Evolutionary conservation across 2,113 vertebrate species (phyloP).

Genomic region (Alexandromys fortis): DNA sequence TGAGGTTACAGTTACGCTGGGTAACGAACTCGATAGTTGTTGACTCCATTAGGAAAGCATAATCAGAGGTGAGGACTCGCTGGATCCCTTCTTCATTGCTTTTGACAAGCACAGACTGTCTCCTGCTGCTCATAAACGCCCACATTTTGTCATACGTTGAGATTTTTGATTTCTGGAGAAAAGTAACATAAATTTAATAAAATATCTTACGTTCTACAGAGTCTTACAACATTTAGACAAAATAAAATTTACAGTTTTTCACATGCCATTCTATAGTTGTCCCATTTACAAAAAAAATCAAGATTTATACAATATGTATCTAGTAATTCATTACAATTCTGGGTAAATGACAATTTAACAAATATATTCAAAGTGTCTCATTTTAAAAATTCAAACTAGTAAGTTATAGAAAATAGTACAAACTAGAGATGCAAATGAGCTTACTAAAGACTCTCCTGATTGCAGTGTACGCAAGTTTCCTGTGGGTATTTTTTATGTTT

Average conservation of each 20-base stretch:
- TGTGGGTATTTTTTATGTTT: conserved; percentile 39
- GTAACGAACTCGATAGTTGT: conserved; percentile 98
- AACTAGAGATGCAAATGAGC: not conserved
- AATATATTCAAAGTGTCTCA: not conserved
- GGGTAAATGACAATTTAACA: not conserved
- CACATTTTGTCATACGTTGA: conserved; percentile 99
- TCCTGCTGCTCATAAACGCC: conserved; percentile 99
- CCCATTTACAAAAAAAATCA: not conserved
- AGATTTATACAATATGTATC: not conserved
- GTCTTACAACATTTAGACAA: not conserved
- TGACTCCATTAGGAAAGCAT: conserved; percentile 99
- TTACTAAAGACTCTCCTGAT: not conserved
- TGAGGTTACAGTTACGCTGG: conserved; percentile 98
- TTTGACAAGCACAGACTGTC: conserved; percentile 97
- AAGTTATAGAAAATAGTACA: not conserved
- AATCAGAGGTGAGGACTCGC: conserved; percentile 97
- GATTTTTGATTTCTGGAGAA: conserved; percentile 97
- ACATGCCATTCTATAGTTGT: not conserved
- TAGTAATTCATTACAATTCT: not conserved
- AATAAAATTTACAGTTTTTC: not conserved
- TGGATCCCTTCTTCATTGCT: conserved; percentile 98
- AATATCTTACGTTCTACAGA: not conserved
- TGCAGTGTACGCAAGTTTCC: not conserved
- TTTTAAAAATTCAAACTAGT: not conserved
- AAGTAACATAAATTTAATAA: conserved; percentile 35